phyloP scores from a whole-genome alignment of 2,888 invertebrate genomes.

The Drosophila pegasa region DNA sequence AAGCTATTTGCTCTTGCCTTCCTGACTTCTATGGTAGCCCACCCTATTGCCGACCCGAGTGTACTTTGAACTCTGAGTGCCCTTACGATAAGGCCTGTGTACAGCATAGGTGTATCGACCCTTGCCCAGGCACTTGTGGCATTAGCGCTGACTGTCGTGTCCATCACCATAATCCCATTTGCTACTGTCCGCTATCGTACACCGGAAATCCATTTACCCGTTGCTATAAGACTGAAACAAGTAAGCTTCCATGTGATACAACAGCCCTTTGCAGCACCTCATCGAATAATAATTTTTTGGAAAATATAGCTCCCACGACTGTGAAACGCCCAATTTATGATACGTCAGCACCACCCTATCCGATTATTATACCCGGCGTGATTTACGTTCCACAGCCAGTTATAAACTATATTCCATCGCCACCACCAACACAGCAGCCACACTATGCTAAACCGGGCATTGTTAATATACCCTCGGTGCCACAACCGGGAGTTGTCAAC shows the following conservation, averaged over 20 bases:
- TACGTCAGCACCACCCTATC: slow-evolving; percentile 88
- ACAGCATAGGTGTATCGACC: slow-evolving; percentile 88
- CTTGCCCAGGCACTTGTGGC: slow-evolving; percentile 88
- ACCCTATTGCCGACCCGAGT: slow-evolving; percentile 91
- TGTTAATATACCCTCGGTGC: slow-evolving; percentile 38
- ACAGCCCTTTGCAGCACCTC: not conserved
- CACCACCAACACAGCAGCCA: slow-evolving; percentile 11
- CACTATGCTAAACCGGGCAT: slow-evolving; percentile 24
- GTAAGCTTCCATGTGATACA: slow-evolving; percentile 66
- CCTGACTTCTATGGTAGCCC: slow-evolving; percentile 90
- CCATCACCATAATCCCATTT: slow-evolving; percentile 89
- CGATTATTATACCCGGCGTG: slow-evolving; percentile 84
- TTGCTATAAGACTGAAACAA: slow-evolving; percentile 83
- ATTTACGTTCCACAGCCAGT: slow-evolving; percentile 85
- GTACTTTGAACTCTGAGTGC: slow-evolving; percentile 89
- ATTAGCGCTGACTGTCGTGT: slow-evolving; percentile 88
- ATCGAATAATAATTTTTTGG: slow-evolving; percentile 29
- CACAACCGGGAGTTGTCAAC: slow-evolving; percentile 29
- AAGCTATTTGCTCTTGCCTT: slow-evolving; percentile 89
- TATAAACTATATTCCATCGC: slow-evolving; percentile 55
- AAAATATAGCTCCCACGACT: slow-evolving; percentile 20
- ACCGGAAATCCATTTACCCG: slow-evolving; percentile 89
- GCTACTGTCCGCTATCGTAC: slow-evolving; percentile 86
- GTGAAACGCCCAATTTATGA: slow-evolving; percentile 87
- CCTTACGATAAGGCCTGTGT: slow-evolving; percentile 87